Conservation (phyloP, 1,140 invertebrate species). For the Megathymus violae region DNA sequence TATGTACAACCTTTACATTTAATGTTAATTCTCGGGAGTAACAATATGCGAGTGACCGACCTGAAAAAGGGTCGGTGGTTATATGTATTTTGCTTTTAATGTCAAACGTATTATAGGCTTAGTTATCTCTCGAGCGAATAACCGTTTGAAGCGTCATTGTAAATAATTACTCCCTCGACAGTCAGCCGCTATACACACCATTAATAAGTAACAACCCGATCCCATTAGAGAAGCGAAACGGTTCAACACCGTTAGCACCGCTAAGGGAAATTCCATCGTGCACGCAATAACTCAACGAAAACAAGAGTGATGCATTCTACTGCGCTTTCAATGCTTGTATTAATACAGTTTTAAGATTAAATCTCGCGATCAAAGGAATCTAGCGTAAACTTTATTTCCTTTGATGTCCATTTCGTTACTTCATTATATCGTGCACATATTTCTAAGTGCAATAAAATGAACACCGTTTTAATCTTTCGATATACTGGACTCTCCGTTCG, state of each 20-base stretch:
- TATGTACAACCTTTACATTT: no score
- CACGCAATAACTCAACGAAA: neutral
- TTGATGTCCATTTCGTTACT: conserved; percentile 45
- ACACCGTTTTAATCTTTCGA: conserved; percentile 44
- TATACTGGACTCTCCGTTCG: no score
- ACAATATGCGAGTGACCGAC: no score
- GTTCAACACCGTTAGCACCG: conserved; percentile 10
- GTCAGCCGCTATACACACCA: no score
- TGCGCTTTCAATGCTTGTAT: neutral
- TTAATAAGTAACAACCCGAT: conserved; percentile 6
- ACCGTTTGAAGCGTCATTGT: no score
- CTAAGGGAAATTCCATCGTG: neutral
- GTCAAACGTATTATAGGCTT: no score
- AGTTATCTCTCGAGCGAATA: no score
- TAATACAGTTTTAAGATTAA: conserved; percentile 23
- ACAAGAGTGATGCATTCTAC: conserved; percentile 4
- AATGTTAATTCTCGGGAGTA: no score
- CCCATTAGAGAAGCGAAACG: neutral
- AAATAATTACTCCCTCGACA: no score
- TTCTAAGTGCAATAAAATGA: conserved; percentile 47
- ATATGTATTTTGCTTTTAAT: no score
- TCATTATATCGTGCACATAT: conserved; percentile 52
- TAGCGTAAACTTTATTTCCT: conserved; percentile 37
- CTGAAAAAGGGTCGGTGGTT: no score
- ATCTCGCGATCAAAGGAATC: conserved; percentile 46